phyloP scores from a whole-genome alignment of 2,797 vertebrate species.

The Sebastes iracundus region DNA sequence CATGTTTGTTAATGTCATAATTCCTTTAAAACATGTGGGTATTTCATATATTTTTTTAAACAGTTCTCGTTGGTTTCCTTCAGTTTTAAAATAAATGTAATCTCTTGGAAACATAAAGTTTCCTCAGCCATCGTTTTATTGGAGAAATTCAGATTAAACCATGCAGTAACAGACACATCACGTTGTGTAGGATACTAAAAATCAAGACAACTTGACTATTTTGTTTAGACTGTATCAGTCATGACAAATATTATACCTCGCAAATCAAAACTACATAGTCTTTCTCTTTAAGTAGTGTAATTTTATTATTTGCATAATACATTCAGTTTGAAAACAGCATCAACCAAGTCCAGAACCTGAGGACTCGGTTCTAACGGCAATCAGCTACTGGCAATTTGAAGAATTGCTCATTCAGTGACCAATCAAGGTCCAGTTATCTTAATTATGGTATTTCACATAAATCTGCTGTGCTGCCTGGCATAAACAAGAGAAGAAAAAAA shows the following conservation, averaged over 20 bases:
- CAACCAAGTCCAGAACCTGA: conserved; percentile 68
- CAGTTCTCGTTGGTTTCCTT: neutral
- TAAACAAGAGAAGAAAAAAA: conserved; percentile 20
- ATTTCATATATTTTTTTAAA: neutral
- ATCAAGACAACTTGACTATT: neutral
- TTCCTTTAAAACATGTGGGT: neutral
- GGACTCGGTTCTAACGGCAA: conserved; percentile 44
- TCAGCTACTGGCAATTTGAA: conserved; percentile 25
- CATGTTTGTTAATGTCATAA: neutral
- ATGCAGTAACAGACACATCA: neutral
- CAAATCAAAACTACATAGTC: neutral
- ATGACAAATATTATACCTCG: neutral
- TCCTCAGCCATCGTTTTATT: neutral
- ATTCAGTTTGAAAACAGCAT: conserved; percentile 81
- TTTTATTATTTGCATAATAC: conserved; percentile 83
- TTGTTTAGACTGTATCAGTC: neutral
- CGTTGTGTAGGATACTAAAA: neutral
- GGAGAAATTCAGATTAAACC: neutral
- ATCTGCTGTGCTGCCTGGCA: conserved; percentile 38
- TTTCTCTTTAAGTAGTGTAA: conserved; percentile 44
- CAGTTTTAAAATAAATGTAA: neutral
- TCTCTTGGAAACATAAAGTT: neutral
- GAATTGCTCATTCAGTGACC: conserved; percentile 29
- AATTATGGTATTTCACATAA: conserved; percentile 15
- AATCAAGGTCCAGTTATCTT: conserved; percentile 20